Evolutionary conservation across 2,113 vertebrate species (phyloP).

Genomic region (Nematolebias whitei): DNA sequence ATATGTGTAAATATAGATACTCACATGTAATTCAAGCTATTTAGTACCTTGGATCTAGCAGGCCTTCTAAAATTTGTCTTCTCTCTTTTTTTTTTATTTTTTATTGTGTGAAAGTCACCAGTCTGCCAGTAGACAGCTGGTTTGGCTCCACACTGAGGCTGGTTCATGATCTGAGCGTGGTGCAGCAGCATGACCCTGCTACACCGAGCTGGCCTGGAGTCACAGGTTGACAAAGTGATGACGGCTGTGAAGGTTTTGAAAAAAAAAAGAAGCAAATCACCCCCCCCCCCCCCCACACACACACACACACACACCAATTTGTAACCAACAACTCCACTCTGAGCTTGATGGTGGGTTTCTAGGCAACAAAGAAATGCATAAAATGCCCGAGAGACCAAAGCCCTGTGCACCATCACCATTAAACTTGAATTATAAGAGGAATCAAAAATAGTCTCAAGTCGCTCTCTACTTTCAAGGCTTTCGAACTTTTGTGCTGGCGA

Average conservation of each 20-base stretch:
- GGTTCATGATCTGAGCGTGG: constrained; percentile 42
- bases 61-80: neutral
- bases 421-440: constrained; percentile 11
- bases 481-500: constrained; percentile 36
- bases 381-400: constrained; percentile 7
- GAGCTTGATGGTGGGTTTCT: constrained; percentile 45
- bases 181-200: constrained; percentile 39
- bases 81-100: too few relatives aligned
- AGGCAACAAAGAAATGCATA: constrained; percentile 52
- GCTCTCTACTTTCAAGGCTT: constrained; percentile 13
- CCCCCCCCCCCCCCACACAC: too few relatives aligned
- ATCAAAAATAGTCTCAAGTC: constrained; percentile 1
- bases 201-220: constrained; percentile 39
- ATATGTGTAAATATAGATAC: too few relatives aligned
- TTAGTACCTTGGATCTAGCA: neutral
- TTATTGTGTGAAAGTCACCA: constrained; percentile 1
- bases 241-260: constrained; percentile 24
- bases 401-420: constrained; percentile 1
- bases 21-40: neutral
- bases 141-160: neutral
- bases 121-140: constrained; percentile 1
- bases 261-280: neutral
- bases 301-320: constrained; percentile 29
- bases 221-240: constrained; percentile 40
- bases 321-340: constrained; percentile 40